Base-by-base conservation (phyloP, 2,113 vertebrate genomes). In the Psettodes erumei region DNA sequence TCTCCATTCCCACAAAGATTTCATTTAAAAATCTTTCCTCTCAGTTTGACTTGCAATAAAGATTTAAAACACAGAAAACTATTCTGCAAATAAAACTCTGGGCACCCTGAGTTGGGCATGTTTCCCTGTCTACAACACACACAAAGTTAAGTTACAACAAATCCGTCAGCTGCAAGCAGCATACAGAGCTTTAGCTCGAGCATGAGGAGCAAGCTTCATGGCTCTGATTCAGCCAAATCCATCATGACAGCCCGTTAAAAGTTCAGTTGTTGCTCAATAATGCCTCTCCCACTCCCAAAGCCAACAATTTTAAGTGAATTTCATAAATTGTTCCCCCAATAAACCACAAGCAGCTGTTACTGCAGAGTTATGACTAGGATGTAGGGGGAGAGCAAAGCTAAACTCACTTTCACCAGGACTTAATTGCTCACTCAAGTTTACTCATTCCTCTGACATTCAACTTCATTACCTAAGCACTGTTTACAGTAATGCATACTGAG, bases 311-410 rank as follows among this genome's bases (percentile, higher is more conserved):
- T 33, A 79, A 58, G 60, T 71, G 55, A 71, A 82, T 84, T 83
- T 86, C 72, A 80, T 81, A 67, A 81, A 79, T 78, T 71, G 58
- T 75, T 82, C 82, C 66, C 55, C 67, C 70, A 87, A 69, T 69
- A 86, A 87, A 82, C 67, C 62, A 85, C 55, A 67, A 69, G 54
- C 85, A 85, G 77, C 75, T 87, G 73, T 84, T 65, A 54, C 65
- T 75, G 68, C 54, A 58, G 73, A 56, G 30, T 73, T 74, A 64
- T 69, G 63, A 75, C 55, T 66, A 28, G 62, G 54, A 79, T 71
- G 33, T 25, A 11, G 45, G 55, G 48, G 50, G 65, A 33, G 62
- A 30, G 7, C 30, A 27, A 55, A 58, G 15, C 60, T 8, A 60
- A 53, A 54, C 13, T 54, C 43, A 33, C 38, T 68, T 84, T 75